Evolutionary conservation across 53 echinoderm and acorn worm species (phyloP), one percentile per base, ranked within the genome.

Genomic region (Stichopus horrens): DNA sequence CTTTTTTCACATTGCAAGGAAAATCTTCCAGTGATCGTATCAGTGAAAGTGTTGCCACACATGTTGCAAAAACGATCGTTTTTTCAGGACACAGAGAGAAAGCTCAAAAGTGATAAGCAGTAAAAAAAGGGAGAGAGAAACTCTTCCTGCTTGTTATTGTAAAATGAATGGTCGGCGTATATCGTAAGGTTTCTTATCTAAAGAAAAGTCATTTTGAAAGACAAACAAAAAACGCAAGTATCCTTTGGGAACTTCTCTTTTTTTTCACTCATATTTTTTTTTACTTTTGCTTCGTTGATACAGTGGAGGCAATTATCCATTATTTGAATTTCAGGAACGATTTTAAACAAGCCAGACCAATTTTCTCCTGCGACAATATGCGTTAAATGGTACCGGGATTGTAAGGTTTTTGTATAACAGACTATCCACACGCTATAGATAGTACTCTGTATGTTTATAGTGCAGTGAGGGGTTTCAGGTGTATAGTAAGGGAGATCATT

Each of bases 131-230:
- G 79, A 53, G 54, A 79, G 54, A 79, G n/a, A 55, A 53, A 9
- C 4, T 79, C 79, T 79, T n/a, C 52, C 19, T 79, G 18, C 54
- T 37, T 37, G 37, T 37, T 16, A 53, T 54, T 19, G 19, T 53
- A 16, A 52, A 53, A 37, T 19, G 79, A 55, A 53, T 4, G 54
- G 19, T 53, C 79, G 19, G 14, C n/a, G 37, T 37, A 37, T 37
- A 37, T 37, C 37, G 37, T 79, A 79, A 55, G 79, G 79, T 79
- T 79, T 79, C 79, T 13, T 16, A 19, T 79, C 79, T 37, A 53
- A 37, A 55, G 79, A 55, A 79, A 79, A 79, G 79, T 79, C 79
- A 79, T 79, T 52, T 19, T 8, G 79, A 79, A 79, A 79, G 19
- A 79, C 79, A 79, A 79, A 79, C 55, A 79, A 53, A 8, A 79